A percentile compares a stretch with the other conserved stretches of the same genome.
phyloP scores from a whole-genome alignment of 1,140 invertebrate species.

The Tetramorium alpestre region DNA sequence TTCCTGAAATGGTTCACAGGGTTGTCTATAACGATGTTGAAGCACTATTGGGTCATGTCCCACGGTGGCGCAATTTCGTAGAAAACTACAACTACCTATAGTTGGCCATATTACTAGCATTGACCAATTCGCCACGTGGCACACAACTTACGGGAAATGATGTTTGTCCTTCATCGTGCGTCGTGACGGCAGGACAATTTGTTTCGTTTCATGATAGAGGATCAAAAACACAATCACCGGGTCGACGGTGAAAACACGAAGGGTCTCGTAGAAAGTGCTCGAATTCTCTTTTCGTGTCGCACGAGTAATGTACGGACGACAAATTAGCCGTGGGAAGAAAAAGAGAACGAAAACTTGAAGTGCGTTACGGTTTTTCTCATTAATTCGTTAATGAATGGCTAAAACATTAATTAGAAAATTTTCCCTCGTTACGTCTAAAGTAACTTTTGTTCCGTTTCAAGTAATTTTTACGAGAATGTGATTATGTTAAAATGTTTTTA shows the following conservation, averaged over 20 bases:
- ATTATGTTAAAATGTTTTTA: not conserved
- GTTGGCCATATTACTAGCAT: not conserved
- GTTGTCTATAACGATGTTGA: not conserved
- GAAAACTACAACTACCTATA: not conserved
- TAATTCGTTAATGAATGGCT: too few relatives aligned
- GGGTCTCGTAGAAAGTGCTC: not conserved
- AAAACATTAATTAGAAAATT: constrained; percentile 2
- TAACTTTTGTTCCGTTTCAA: not conserved
- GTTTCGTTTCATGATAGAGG: constrained; percentile 48
- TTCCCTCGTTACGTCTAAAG: not conserved
- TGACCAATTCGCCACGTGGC: constrained; percentile 31
- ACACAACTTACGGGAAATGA: constrained; percentile 30
- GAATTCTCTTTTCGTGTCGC: constrained; percentile 19
- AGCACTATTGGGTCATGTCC: not conserved
- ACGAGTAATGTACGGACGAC: not conserved
- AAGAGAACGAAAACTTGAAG: not conserved
- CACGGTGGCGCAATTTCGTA: not conserved
- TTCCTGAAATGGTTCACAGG: not conserved
- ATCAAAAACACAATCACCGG: constrained; percentile 42
- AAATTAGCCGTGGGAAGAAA: constrained; percentile 25
- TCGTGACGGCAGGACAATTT: constrained; percentile 29
- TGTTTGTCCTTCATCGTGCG: constrained; percentile 8
- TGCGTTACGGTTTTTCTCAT: constrained; percentile 1
- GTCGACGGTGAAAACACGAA: constrained; percentile 7
- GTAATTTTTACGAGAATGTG: not conserved